Conservation (phyloP, 2,888 invertebrate genomes). For the Patella depressa region DNA sequence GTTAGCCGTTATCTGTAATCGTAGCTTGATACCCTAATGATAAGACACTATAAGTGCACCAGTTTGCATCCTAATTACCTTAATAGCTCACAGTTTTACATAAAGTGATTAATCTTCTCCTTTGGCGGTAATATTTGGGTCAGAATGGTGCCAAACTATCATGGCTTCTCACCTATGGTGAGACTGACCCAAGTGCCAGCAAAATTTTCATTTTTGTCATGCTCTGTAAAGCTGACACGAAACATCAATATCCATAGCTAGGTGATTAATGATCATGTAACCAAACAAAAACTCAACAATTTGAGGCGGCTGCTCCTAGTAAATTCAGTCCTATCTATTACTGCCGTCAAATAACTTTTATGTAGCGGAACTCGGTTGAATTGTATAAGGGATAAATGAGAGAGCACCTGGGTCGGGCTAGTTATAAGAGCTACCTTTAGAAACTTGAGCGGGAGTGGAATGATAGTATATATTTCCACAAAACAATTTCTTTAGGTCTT, state of each 20-base stretch:
- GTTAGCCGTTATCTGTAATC: slow-evolving; percentile 10
- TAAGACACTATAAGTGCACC: background rate
- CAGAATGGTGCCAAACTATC: background rate
- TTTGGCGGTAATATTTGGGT: slow-evolving; percentile 8
- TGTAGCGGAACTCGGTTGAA: slow-evolving; percentile 12
- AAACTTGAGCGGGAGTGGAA: background rate
- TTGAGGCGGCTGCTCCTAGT: slow-evolving; percentile 31
- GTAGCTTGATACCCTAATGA: background rate
- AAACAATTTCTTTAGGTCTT: background rate
- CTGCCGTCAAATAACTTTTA: slow-evolving; percentile 13
- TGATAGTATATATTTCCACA: background rate
- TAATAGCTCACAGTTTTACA: background rate
- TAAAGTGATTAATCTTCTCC: background rate
- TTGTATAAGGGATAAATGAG: slow-evolving; percentile 7
- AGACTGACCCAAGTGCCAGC: slow-evolving; percentile 61
- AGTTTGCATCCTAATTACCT: background rate
- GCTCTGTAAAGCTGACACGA: slow-evolving; percentile 64
- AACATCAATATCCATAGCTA: slow-evolving; percentile 65
- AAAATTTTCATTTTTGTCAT: slow-evolving; percentile 66
- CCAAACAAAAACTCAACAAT: slow-evolving; percentile 39
- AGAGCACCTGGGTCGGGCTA: slow-evolving; percentile 9
- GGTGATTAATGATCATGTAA: slow-evolving; percentile 60
- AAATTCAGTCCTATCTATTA: slow-evolving; percentile 19
- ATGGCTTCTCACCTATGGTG: slow-evolving; percentile 28
- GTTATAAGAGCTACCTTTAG: slow-evolving; percentile 10